Base-by-base conservation (phyloP, 2,797 vertebrate species). In the Percopsis omiscomaycus region DNA sequence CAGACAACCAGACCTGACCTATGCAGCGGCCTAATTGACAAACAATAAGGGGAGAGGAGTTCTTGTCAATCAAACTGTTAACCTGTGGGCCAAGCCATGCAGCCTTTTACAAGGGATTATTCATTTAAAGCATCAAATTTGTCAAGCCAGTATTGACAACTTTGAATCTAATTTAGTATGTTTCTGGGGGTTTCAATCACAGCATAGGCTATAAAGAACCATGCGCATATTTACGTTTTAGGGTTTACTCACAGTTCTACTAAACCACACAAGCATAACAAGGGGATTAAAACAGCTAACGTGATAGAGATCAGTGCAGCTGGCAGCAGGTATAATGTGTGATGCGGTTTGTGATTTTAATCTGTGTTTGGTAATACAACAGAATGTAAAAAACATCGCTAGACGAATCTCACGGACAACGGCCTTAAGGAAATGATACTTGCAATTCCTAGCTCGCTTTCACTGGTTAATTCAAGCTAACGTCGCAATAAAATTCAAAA, bases 1-100 rank as follows among this genome's bases (percentile, higher is more conserved):
- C 64, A 69, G 89, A 89, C 89, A 16, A 91, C 88, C 72, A 80
- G 54, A 78, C 81, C 2, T 89, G 88, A 93, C 90, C 90, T 71
- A 51, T 12, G 64, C 85, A 82, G 65, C 73, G 66, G 60, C 22
- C n/a, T 57, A 77, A 80, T 62, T 78, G 82, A 74, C 27, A 73
- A 83, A 80, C 80, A 74, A 79, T 84, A 74, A 45, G 67, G 64
- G 69, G 60, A 79, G 78, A 80, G 73, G 67, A 77, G 74, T 62
- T 77, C 65, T 56, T 83, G 87, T 88, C 88, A 89, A 72, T 90
- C 87, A 89, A 59, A 69, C 53, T 51, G 54, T 64, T 53, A 64
- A 57, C 54, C 57, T 27, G 48, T 47, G 55, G 56, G 29, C 66
- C 50, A 58, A 13, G 55, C 61, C 75, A 80, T 67, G 74, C 68